phyloP scores from a whole-genome alignment of 2,888 invertebrate genomes.

The Drosophila mimetica region DNA sequence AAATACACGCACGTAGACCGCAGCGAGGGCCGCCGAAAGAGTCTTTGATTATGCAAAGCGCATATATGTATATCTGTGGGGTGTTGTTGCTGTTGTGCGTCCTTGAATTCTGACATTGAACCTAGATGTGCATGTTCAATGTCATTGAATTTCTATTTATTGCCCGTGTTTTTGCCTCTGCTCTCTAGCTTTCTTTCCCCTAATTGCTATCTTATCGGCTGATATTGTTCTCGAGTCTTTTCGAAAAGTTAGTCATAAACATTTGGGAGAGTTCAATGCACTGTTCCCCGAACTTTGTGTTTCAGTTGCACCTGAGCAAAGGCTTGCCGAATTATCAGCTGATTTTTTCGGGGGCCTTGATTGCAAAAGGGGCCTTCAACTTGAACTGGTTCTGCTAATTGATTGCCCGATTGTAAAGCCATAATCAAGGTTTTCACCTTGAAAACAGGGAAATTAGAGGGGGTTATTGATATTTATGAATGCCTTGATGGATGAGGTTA shows the following conservation, averaged over 20 bases:
- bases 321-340: conserved; percentile 31
- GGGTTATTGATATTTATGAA: background rate
- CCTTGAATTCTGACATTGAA: conserved; percentile 42
- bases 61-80: background rate
- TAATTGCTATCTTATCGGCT: conserved; percentile 20
- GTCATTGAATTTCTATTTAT: conserved; percentile 40
- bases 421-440: conserved; percentile 5
- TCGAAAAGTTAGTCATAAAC: conserved; percentile 54
- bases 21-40: conserved; percentile 47
- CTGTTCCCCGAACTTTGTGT: conserved; percentile 40
- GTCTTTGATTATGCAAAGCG: conserved; percentile 10
- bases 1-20: conserved; percentile 18
- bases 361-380: conserved; percentile 53
- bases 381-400: conserved; percentile 32
- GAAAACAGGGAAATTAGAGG: background rate
- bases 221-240: conserved; percentile 28
- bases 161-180: conserved; percentile 10
- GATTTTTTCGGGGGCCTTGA: background rate
- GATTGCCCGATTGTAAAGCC: conserved; percentile 2
- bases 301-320: conserved; percentile 54
- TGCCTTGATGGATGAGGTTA: background rate
- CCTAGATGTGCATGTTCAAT: conserved; percentile 43
- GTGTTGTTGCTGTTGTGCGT: conserved; percentile 31
- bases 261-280: conserved; percentile 62
- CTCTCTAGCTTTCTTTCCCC: conserved; percentile 36